Evolutionary conservation across 1,140 invertebrate species (phyloP).

Genomic region (Tetraneura akinire): DNA sequence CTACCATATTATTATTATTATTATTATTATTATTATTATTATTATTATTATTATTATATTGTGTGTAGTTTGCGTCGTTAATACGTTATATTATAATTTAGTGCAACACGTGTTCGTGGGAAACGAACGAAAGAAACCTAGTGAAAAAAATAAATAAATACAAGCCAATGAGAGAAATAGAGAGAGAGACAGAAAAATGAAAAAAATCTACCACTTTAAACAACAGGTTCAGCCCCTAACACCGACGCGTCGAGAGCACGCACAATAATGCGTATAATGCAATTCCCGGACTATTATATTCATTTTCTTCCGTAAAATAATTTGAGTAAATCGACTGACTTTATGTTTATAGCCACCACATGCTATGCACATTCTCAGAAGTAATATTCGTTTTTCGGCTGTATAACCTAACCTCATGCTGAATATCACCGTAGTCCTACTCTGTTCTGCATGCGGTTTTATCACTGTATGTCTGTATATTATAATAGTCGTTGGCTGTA

Average conservation of each 20-base stretch:
- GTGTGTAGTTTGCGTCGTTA: no score
- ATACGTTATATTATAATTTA: no score
- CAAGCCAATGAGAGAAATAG: no score
- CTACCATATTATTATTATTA: no score
- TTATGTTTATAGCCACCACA: constrained; percentile 26
- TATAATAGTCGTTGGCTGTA: no score
- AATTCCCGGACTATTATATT: neutral
- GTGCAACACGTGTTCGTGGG: constrained; percentile 25
- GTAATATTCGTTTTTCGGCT: constrained; percentile 7
- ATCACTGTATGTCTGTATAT: no score
- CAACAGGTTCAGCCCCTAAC: neutral
- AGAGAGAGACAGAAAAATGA: neutral
- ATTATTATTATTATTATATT: no score
- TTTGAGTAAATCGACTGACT: constrained; percentile 8
- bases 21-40: no score
- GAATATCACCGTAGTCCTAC: no score
- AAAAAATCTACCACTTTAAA: neutral
- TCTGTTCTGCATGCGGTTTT: no score
- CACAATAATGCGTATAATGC: neutral
- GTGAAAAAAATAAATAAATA: no score
- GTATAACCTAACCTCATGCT: neutral
- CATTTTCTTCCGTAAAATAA: constrained; percentile 2
- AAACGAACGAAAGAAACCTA: neutral
- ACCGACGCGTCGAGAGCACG: neutral
- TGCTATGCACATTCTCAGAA: neutral